Conservation (phyloP, 2,888 invertebrate genomes). For the Lithosia quadra region DNA sequence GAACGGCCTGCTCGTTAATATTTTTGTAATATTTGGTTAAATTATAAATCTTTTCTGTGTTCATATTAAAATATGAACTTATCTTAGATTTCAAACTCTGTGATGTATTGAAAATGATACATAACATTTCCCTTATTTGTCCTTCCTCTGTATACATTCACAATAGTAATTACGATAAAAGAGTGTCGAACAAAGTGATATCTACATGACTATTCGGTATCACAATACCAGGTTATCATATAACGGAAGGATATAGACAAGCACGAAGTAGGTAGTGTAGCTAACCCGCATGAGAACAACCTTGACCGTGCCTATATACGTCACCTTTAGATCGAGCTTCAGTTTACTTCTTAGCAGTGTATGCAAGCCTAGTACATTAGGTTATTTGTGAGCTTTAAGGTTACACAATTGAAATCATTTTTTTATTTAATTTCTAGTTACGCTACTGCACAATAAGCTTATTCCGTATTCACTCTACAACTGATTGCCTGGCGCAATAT, state of each 20-base stretch:
- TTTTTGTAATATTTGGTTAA: not conserved
- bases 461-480: not conserved
- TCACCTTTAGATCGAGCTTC: conserved; percentile 56
- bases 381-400: conserved; percentile 36
- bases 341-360: conserved; percentile 54
- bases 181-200: conserved; percentile 10
- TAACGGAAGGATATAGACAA: conserved; percentile 42
- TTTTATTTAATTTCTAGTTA: not conserved
- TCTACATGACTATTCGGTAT: conserved; percentile 15
- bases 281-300: conserved; percentile 50
- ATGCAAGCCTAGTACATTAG: conserved; percentile 61
- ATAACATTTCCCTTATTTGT: not conserved
- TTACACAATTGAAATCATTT: not conserved
- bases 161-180: not conserved
- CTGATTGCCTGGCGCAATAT: not conserved
- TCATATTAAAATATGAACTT: not conserved
- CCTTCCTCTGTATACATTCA: not conserved
- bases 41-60: not conserved
- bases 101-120: too few relatives aligned
- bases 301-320: conserved; percentile 64
- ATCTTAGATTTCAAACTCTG: not conserved
- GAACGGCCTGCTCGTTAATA: not conserved
- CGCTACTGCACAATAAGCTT: not conserved
- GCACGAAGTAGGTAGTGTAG: conserved; percentile 21
- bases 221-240: conserved; percentile 43